Percentiles rank a stretch among this genome's conserved stretches.
phyloP scores from a whole-genome alignment of 1,140 invertebrate genomes.

The Papilio glaucus region DNA sequence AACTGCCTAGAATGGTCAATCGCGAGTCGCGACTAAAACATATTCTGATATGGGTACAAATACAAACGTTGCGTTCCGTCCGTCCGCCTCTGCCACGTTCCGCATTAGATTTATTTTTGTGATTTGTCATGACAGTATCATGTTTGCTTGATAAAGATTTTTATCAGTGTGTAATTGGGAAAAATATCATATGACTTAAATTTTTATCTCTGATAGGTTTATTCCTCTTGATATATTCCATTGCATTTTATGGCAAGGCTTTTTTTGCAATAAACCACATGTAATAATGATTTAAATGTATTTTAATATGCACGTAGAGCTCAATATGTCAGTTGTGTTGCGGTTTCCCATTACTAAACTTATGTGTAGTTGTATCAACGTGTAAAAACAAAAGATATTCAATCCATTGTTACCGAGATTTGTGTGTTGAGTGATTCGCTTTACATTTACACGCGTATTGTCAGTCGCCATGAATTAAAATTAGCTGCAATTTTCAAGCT shows the following conservation, averaged over 20 bases:
- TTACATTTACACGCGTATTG: slow-evolving; percentile 34
- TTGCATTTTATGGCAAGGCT: background rate
- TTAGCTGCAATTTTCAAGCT: slow-evolving; percentile 1
- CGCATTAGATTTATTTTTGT: slow-evolving; percentile 49
- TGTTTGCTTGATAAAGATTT: slow-evolving; percentile 42
- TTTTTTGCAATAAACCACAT: background rate
- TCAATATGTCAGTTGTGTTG: background rate
- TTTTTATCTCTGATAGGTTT: slow-evolving; percentile 17
- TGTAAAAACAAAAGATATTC: slow-evolving; percentile 49
- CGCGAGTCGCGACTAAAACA: slow-evolving; percentile 39
- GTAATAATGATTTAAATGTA: background rate
- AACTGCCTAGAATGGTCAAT: slow-evolving; percentile 29
- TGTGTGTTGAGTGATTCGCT: slow-evolving; percentile 38
- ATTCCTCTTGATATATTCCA: background rate
- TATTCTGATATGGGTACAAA: slow-evolving; percentile 55
- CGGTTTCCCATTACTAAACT: slow-evolving; percentile 20
- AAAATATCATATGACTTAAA: slow-evolving; percentile 36
- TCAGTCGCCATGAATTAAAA: slow-evolving; percentile 25
- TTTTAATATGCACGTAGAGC: background rate
- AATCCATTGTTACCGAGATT: slow-evolving; percentile 45
- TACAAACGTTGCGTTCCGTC: slow-evolving; percentile 59
- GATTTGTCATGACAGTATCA: slow-evolving; percentile 42
- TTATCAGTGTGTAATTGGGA: slow-evolving; percentile 37
- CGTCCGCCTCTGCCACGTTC: no score
- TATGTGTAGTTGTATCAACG: slow-evolving; percentile 34